Conservation (phyloP, 2,113 vertebrate species). For the Boleophthalmus pectinirostris region DNA sequence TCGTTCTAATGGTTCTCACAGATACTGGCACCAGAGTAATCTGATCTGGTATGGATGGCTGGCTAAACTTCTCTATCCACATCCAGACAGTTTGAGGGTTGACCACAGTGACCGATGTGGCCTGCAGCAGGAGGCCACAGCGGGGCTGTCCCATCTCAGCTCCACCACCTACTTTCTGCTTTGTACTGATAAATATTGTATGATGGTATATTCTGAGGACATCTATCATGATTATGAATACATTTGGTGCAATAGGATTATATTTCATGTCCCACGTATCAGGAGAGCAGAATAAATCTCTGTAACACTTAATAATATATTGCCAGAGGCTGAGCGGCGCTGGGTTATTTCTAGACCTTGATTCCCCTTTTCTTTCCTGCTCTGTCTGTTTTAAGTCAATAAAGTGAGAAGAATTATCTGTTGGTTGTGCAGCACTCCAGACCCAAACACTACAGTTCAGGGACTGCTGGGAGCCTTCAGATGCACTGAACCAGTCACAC, state of each 20-base stretch:
- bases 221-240: slow-evolving; percentile 58
- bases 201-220: slow-evolving; percentile 38
- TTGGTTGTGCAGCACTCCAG: slow-evolving; percentile 39
- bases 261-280: slow-evolving; percentile 54
- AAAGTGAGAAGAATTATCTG: slow-evolving; percentile 50
- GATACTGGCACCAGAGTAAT: slow-evolving; percentile 46
- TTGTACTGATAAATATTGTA: slow-evolving; percentile 42
- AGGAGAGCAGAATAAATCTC: slow-evolving; percentile 54
- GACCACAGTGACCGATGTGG: slow-evolving; percentile 61
- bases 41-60: slow-evolving; percentile 48
- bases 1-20: slow-evolving; percentile 45
- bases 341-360: slow-evolving; percentile 51
- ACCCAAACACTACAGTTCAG: slow-evolving; percentile 42
- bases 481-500: slow-evolving; percentile 16
- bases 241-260: slow-evolving; percentile 43
- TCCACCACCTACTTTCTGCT: slow-evolving; percentile 33
- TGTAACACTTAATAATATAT: slow-evolving; percentile 60
- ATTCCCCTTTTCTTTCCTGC: slow-evolving; percentile 51
- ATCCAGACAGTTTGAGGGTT: slow-evolving; percentile 55
- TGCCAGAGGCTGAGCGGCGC: slow-evolving; percentile 34
- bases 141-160: slow-evolving; percentile 44
- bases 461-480: slow-evolving; percentile 40
- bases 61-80: slow-evolving; percentile 54
- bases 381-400: slow-evolving; percentile 61
- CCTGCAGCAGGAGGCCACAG: slow-evolving; percentile 50